Conservation (phyloP, 1,140 invertebrate genomes). For the Oryctes rhinoceros region DNA sequence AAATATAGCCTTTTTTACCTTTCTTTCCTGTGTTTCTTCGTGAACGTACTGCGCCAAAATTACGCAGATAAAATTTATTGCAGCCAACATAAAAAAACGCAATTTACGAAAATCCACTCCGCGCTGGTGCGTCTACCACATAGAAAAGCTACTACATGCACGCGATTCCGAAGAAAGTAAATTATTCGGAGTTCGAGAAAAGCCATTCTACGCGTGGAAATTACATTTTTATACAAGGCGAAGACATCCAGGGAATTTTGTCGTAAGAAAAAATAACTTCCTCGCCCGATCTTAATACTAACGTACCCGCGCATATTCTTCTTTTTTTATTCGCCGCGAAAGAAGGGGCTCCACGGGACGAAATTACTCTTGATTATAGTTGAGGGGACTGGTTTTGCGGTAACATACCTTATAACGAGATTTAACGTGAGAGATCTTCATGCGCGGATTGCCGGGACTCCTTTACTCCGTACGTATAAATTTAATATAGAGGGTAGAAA, state of each 20-base stretch:
- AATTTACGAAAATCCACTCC: background rate
- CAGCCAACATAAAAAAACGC: constrained; percentile 2
- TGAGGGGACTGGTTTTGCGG: background rate
- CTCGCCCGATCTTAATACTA: background rate
- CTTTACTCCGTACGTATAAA: no score
- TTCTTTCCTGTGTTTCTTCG: no score
- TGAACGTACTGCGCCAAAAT: background rate
- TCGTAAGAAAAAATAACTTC: background rate
- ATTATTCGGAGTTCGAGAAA: constrained; percentile 8
- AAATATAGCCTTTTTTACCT: no score
- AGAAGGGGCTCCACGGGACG: background rate
- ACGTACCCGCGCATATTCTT: background rate
- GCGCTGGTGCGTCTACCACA: background rate
- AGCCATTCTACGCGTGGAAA: constrained; percentile 20
- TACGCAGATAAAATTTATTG: constrained; percentile 3
- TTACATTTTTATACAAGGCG: constrained; percentile 4
- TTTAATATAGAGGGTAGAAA: no score
- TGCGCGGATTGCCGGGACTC: background rate
- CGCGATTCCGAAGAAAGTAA: constrained; percentile 18
- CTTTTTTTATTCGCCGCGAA: background rate
- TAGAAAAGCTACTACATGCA: background rate
- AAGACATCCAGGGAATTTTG: constrained; percentile 9
- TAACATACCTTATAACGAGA: constrained; percentile 7
- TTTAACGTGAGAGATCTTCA: background rate
- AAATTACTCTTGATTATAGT: constrained; percentile 6